Base-by-base conservation (phyloP, 2,888 invertebrate genomes). In the Lasius platythorax region DNA sequence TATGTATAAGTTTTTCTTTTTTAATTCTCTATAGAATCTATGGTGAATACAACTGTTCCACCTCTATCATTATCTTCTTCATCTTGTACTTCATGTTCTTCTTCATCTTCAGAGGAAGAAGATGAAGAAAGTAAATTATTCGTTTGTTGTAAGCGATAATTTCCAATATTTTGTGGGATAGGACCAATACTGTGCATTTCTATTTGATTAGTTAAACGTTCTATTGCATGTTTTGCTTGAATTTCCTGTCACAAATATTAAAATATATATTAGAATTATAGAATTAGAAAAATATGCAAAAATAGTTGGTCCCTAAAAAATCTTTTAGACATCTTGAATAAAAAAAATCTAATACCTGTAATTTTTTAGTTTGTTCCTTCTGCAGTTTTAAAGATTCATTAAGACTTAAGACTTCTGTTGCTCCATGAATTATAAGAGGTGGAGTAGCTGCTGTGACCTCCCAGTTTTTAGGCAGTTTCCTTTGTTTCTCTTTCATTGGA, bases 381-480 rank as follows among this genome's bases (percentile, higher is more conserved):
- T 96, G 96, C 23, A 97, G 93, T 82, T 94, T 95, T 5, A 97
- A 93, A 0, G 96, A 96, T 89, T 97, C 96, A 82, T 96, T 95
- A 76, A 97, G 92, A 70, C 94, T 95, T 76, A 97, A 93, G 18
- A 95, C 86, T 94, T 96, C 96, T 2, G 95, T 95, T 53, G 96
- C 95, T 75, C 96, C 96, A 90, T 96, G 96, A 61, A 96, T 91
- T 61, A 95, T 96, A 0, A 95, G 95, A 0, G 97, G 97, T 58
- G 96, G 96, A 9, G 97, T 96, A 8, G 96, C 97, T 18, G 96
- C 96, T 0, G 96, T 96, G 6, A 96, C 95, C 94, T 96, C 97
- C 96, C 96, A 96, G 89, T 96, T 90, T 92, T 96, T 96, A 87
- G 95, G 94, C 83, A 95, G 96, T 28, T 87, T 91, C 28, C 87